Evolutionary conservation across 2,797 vertebrate species (phyloP).

Genomic region (Myripristis murdjan): DNA sequence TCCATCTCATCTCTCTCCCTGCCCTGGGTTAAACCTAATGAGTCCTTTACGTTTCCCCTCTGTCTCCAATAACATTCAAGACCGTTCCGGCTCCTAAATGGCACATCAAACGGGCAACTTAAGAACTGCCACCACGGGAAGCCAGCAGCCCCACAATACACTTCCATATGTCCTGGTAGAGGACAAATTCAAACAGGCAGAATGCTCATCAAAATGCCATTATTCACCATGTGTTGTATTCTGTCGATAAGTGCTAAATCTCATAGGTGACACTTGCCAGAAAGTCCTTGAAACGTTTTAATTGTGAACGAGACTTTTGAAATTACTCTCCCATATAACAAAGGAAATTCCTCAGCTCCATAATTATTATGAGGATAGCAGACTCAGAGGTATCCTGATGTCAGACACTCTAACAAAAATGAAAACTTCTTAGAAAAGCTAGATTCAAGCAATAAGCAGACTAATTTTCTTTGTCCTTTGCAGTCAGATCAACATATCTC

Average conservation of each 20-base stretch:
- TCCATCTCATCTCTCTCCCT: conserved; percentile 13
- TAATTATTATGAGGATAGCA: not conserved
- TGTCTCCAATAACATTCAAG: conserved; percentile 53
- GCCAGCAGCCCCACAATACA: conserved; percentile 3
- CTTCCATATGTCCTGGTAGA: conserved; percentile 14
- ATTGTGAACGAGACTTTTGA: conserved; percentile 8
- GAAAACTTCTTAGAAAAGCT: not conserved
- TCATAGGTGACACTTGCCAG: not conserved
- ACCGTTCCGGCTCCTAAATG: conserved; percentile 39
- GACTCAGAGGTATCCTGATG: not conserved
- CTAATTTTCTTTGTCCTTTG: not conserved
- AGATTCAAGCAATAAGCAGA: not conserved
- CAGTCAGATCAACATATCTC: conserved; percentile 3
- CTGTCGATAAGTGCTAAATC: conserved; percentile 11
- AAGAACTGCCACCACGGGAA: conserved; percentile 32
- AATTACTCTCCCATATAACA: conserved; percentile 9
- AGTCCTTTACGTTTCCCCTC: conserved; percentile 56
- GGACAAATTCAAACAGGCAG: conserved; percentile 44
- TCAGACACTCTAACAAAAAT: not conserved
- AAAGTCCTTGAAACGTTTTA: not conserved
- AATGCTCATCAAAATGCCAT: conserved; percentile 25
- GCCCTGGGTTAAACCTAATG: conserved; percentile 65
- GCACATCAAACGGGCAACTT: conserved; percentile 51
- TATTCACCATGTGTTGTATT: conserved; percentile 17
- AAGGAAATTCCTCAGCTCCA: conserved; percentile 3